A percentile compares a stretch with the other conserved stretches of the same genome.
phyloP scores from a whole-genome alignment of 2,888 invertebrate genomes.

The Spicauda simplicius region DNA sequence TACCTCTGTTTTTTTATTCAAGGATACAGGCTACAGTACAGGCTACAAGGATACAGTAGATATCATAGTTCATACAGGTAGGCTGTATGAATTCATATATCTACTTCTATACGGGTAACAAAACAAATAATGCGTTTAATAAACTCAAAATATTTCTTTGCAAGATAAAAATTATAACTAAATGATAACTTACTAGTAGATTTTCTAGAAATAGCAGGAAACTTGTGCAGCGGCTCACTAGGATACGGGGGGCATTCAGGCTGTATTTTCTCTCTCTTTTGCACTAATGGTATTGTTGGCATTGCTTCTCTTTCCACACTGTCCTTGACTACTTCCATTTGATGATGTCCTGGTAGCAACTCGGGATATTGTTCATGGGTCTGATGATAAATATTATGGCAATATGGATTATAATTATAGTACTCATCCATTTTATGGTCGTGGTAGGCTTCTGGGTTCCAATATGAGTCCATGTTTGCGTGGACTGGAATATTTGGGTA shows the following conservation, averaged over 20 bases:
- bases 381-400: conserved; percentile 70
- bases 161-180: no score
- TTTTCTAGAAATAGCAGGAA: conserved; percentile 57
- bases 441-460: conserved; percentile 67
- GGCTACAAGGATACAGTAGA: no score
- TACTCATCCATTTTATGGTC: conserved; percentile 72
- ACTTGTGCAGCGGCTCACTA: conserved; percentile 51
- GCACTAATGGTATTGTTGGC: conserved; percentile 2
- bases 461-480: conserved; percentile 65
- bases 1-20: no score
- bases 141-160: no score
- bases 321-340: conserved; percentile 53
- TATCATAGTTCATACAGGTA: no score
- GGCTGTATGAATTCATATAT: no score
- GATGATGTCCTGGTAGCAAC: conserved; percentile 43
- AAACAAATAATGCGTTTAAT: no score
- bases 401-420: conserved; percentile 70
- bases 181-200: conserved; percentile 60
- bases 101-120: no score
- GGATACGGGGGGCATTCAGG: conserved; percentile 38
- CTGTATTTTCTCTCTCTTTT: conserved; percentile 24
- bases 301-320: conserved; percentile 44
- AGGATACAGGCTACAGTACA: no score
- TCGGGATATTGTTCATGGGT: conserved; percentile 65
- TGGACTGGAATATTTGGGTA: conserved; percentile 67